Base-by-base conservation (phyloP, 2,888 invertebrate genomes). In the Pristionchus maxplancki region DNA sequence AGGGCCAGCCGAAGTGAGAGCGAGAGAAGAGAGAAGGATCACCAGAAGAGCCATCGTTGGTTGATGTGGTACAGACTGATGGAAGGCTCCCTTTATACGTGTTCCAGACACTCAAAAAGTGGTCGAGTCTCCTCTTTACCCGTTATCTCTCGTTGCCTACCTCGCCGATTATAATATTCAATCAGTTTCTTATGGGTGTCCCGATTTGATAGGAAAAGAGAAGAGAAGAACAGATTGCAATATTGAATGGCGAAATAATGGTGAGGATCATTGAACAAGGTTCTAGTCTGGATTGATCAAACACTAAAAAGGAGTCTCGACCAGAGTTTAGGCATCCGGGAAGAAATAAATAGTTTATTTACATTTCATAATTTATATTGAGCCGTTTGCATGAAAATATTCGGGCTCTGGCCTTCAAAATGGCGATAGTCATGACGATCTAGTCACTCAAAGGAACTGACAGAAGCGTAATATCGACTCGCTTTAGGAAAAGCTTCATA, bases 161-260 rank as follows among this genome's bases (percentile, higher is more conserved):
- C 37, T 37, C 40, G 40, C 24, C 11, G 37, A 74, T 74, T 24
- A 40, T 24, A 74, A 74, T 74, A 74, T 74, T 15, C 71, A 74
- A 74, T 6, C 71, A 74, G 40, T 74, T 74, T 74, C 40, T 74
- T 74, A 74, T 74, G 71, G 40, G 71, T 37, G 34, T 74, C 40
- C 40, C 40, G 40, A 1, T 74, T 74, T 40, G 71, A 74, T 37
- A 20, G 34, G 71, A 64, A 64, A 28, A 31, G 15, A 31, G 37
- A 31, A 74, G 31, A 28, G 71, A 24, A 15, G 37, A 15, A 74
- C 71, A 74, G 71, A 71, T 64, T 64, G 31, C 15, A 74, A 40
- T 74, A 74, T 74, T 74, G 71, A 74, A 74, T 40, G 40, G 34
- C 11, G 34, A 71, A 37, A 20, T 15, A 5, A 40, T 71, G 37